phyloP scores from a whole-genome alignment of 1,140 invertebrate species.

The Danaus plexippus region DNA sequence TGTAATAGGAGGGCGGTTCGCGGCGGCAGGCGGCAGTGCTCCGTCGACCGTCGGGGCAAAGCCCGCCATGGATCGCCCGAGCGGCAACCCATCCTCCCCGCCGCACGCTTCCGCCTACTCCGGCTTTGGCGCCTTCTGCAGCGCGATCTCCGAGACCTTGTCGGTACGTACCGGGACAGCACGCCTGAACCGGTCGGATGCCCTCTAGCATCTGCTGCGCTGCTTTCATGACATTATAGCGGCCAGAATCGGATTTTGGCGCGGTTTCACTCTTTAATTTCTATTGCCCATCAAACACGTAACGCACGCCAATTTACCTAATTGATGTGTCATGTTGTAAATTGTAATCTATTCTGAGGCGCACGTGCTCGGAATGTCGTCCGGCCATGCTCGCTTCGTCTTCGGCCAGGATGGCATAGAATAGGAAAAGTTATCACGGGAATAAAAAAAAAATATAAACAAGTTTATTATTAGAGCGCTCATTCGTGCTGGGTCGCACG shows the following conservation, averaged over 20 bases:
- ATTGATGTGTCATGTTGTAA: conserved; percentile 36
- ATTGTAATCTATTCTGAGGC: conserved; percentile 44
- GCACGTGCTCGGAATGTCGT: conserved; percentile 42
- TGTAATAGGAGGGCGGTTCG: conserved; percentile 13
- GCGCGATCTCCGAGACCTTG: conserved; percentile 61
- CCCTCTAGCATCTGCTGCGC: conserved; percentile 7
- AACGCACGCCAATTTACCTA: conserved; percentile 29
- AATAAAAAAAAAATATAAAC: conserved; percentile 68
- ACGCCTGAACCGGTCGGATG: too few relatives aligned
- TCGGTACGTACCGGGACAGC: conserved; percentile 49
- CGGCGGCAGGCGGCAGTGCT: conserved; percentile 44
- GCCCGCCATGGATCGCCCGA: conserved; percentile 54
- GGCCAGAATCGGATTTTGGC: conserved; percentile 35
- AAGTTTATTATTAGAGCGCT: conserved; percentile 70
- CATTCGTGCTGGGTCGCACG: conserved; percentile 64
- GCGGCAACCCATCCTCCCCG: conserved; percentile 45
- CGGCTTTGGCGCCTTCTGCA: conserved; percentile 66
- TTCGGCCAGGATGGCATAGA: conserved; percentile 27
- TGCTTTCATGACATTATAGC: conserved; percentile 16
- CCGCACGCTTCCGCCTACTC: conserved; percentile 53
- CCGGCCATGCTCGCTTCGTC: conserved; percentile 35
- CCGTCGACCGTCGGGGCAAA: conserved; percentile 44
- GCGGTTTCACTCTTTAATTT: conserved; percentile 30
- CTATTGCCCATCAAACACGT: conserved; percentile 32
- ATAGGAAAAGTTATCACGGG: conserved; percentile 52